These are phyloP conservation scores for Actinernus sp. DNA, from an alignment of 92 coral and sea anemone genomes.

Conservation along the genomic window DNA sequence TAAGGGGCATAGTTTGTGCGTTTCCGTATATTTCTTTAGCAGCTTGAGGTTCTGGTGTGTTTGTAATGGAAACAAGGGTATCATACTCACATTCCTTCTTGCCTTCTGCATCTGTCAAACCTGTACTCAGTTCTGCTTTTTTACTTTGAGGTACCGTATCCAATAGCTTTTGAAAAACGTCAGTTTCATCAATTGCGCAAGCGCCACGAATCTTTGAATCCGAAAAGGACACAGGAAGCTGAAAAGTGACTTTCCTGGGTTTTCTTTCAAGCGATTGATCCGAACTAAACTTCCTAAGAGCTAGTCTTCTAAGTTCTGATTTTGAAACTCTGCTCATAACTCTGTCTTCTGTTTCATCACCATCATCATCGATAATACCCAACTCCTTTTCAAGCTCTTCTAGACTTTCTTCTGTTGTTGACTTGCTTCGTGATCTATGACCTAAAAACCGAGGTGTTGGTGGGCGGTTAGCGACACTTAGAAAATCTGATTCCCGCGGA, in stretches of 20 bases:
- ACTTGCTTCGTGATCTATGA: constrained; percentile 6
- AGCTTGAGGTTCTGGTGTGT: constrained; percentile 8
- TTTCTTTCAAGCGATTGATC: background rate
- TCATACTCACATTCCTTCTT: constrained; percentile 27
- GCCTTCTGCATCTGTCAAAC: constrained; percentile 6
- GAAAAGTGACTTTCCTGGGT: background rate
- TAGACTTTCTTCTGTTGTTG: constrained; percentile 11
- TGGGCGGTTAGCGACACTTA: constrained; percentile 58
- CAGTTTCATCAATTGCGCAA: background rate
- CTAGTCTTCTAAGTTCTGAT: background rate
- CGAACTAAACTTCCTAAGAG: background rate
- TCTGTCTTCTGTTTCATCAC: background rate
- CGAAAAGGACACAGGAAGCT: constrained; percentile 4
- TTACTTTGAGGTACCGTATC: background rate
- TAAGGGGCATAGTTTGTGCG: background rate
- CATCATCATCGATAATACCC: constrained; percentile 33
- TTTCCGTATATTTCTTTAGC: too few relatives aligned
- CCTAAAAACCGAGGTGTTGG: constrained; percentile 68
- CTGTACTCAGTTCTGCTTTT: background rate
- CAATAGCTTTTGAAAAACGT: background rate
- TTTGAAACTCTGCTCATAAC: background rate
- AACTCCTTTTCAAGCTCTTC: constrained; percentile 39
- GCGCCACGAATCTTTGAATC: constrained; percentile 6
- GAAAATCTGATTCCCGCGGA: constrained; percentile 48
- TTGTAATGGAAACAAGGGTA: constrained; percentile 20